These are phyloP conservation scores for Lepidonotus clava DNA, from an alignment of 2,888 invertebrate species.

Conservation along the genomic window DNA sequence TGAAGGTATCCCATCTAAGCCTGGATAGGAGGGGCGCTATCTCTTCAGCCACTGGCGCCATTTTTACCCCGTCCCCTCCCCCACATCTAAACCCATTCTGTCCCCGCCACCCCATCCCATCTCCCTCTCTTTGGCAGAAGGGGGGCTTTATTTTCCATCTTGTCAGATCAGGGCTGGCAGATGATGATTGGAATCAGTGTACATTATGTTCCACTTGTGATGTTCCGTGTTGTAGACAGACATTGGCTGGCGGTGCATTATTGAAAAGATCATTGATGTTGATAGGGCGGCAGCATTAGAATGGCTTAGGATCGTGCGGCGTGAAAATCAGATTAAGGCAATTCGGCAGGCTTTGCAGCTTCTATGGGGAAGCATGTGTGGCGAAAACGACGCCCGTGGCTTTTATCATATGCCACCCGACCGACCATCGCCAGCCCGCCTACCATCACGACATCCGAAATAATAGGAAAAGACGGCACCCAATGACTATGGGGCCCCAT, in stretches of 20 bases:
- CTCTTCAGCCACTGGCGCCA: not conserved
- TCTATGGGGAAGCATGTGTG: not conserved
- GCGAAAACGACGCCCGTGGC: not conserved
- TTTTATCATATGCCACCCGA: conserved; percentile 12
- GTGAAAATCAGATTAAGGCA: not conserved
- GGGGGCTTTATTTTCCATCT: conserved; percentile 15
- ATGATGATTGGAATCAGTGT: conserved; percentile 21
- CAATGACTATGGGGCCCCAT: too few relatives aligned
- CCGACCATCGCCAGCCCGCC: not conserved
- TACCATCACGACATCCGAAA: conserved; percentile 6
- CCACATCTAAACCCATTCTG: too few relatives aligned
- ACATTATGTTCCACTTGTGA: conserved; percentile 19
- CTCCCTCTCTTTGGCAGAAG: too few relatives aligned
- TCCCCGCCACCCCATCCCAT: not conserved
- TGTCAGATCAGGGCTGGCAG: not conserved
- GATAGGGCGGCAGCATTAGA: conserved; percentile 14
- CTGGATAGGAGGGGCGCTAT: too few relatives aligned
- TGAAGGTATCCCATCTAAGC: too few relatives aligned
- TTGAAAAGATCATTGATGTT: conserved; percentile 31
- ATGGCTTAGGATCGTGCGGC: not conserved
- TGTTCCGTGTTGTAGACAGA: not conserved
- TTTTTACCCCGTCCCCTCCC: not conserved
- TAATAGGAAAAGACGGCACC: not conserved
- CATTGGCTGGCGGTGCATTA: not conserved
- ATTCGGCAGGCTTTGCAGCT: conserved; percentile 1